These are phyloP conservation scores for Brenthis ino DNA, from an alignment of 2,888 invertebrate genomes.

Conservation along the genomic window DNA sequence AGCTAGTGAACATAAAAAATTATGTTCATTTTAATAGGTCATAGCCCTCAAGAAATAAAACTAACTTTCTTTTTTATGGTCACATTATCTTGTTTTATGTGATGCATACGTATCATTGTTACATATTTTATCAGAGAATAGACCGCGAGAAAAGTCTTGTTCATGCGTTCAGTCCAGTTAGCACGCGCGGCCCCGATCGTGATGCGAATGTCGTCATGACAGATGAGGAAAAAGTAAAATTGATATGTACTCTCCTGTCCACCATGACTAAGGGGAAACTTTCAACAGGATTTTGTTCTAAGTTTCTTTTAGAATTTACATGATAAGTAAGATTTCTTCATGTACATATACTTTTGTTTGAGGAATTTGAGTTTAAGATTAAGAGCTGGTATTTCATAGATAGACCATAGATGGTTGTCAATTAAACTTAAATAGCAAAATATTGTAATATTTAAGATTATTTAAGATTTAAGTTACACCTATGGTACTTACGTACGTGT, in stretches of 20 bases:
- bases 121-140: constrained; percentile 44
- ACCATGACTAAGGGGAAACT: constrained; percentile 64
- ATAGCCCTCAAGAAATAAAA: constrained; percentile 15
- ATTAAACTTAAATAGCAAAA: no score
- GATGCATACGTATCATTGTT: constrained; percentile 41
- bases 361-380: background rate
- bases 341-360: background rate
- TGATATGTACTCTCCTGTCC: constrained; percentile 65
- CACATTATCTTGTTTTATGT: constrained; percentile 37
- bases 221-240: constrained; percentile 79
- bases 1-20: background rate
- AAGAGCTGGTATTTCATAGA: no score
- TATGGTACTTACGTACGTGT: constrained; percentile 40
- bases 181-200: constrained; percentile 77
- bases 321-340: constrained; percentile 31
- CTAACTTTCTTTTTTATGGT: constrained; percentile 38
- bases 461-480: background rate
- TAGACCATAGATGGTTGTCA: no score
- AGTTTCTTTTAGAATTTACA: constrained; percentile 43
- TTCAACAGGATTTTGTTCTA: constrained; percentile 70
- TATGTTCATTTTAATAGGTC: constrained; percentile 23
- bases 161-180: constrained; percentile 50
- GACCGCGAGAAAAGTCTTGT: constrained; percentile 42
- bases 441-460: no score
- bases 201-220: constrained; percentile 71